phyloP scores from a whole-genome alignment of 1,140 invertebrate genomes.

The Neomicropteryx cornuta region DNA sequence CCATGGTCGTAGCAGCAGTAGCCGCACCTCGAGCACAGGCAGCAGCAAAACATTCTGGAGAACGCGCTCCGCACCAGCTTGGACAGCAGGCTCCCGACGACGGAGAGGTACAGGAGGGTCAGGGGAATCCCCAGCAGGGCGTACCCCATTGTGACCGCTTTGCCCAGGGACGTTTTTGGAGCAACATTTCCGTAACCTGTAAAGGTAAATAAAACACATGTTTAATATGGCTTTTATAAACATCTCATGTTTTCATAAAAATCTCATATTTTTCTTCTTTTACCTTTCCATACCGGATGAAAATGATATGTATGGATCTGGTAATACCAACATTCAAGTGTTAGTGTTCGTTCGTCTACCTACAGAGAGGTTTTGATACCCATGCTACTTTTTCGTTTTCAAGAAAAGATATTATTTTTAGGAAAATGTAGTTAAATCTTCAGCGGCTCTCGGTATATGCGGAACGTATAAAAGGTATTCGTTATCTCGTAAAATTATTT shows the following conservation, averaged over 20 bases:
- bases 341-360: too few relatives aligned
- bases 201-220: slow-evolving; percentile 22
- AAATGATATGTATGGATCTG: too few relatives aligned
- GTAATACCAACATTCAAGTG: too few relatives aligned
- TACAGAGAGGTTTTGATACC: too few relatives aligned
- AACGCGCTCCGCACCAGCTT: slow-evolving; percentile 80
- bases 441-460: too few relatives aligned
- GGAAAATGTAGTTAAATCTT: too few relatives aligned
- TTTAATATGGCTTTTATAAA: slow-evolving; percentile 30
- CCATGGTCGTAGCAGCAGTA: slow-evolving; percentile 78
- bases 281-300: too few relatives aligned
- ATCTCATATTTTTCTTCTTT: too few relatives aligned
- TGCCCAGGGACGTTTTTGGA: slow-evolving; percentile 67
- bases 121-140: slow-evolving; percentile 84
- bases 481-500: too few relatives aligned
- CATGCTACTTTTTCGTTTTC: too few relatives aligned
- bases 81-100: slow-evolving; percentile 71
- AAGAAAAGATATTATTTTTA: too few relatives aligned
- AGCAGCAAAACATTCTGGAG: slow-evolving; percentile 69
- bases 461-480: too few relatives aligned
- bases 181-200: slow-evolving; percentile 83
- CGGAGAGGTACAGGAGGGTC: slow-evolving; percentile 78
- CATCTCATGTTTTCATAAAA: slow-evolving; percentile 24
- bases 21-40: slow-evolving; percentile 72
- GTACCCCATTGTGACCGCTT: slow-evolving; percentile 80